Evolutionary conservation across 2,797 vertebrate species (phyloP).

Genomic region (Austrolebias charrua): DNA sequence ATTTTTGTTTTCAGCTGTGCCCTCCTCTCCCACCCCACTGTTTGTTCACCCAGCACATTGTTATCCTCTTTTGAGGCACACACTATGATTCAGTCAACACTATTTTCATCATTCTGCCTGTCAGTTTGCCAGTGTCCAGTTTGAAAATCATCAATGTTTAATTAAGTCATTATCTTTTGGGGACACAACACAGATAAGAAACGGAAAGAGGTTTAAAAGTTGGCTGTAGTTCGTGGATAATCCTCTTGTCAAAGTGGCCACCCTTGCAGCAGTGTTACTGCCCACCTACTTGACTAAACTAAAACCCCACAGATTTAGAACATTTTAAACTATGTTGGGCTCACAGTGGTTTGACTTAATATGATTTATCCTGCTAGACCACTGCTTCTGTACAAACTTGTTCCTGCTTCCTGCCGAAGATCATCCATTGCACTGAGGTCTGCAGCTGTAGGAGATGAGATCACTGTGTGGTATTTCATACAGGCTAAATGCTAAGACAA

Average conservation of each 20-base stretch:
- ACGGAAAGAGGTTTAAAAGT: constrained; percentile 66
- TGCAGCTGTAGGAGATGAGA: neutral
- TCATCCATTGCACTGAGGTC: neutral
- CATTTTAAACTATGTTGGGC: neutral
- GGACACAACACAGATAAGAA: constrained; percentile 65
- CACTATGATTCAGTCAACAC: constrained; percentile 43
- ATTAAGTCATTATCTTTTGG: constrained; percentile 71
- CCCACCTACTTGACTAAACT: constrained; percentile 50
- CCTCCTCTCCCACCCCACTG: neutral
- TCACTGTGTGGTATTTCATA: neutral
- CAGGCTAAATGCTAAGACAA: too few relatives aligned
- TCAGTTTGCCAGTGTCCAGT: constrained; percentile 47
- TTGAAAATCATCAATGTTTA: constrained; percentile 77
- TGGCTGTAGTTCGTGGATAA: constrained; percentile 60
- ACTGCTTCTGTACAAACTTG: neutral
- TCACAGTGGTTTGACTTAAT: constrained; percentile 2
- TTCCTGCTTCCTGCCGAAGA: neutral
- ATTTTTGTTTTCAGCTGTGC: neutral
- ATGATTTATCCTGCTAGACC: constrained; percentile 12
- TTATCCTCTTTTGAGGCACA: constrained; percentile 24
- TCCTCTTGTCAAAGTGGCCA: constrained; percentile 64
- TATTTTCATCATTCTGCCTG: constrained; percentile 35
- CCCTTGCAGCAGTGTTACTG: constrained; percentile 32
- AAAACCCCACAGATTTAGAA: constrained; percentile 21
- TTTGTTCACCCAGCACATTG: constrained; percentile 1